phyloP scores from a whole-genome alignment of 1,140 invertebrate genomes.

The Parapsyche elsis region DNA sequence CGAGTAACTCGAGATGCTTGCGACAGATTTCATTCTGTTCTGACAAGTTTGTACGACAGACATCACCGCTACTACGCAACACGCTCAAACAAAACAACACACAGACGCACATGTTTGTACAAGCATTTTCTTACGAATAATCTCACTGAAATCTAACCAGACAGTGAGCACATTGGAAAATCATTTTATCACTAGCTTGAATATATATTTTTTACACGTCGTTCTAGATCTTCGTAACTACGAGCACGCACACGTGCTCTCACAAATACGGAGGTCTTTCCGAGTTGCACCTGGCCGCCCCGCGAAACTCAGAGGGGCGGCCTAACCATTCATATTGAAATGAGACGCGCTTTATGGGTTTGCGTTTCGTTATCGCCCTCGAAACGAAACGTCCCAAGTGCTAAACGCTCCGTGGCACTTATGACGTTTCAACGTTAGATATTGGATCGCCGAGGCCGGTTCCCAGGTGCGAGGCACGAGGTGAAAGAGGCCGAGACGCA shows the following conservation, averaged over 20 bases:
- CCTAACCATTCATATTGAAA: constrained; percentile 55
- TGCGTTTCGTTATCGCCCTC: constrained; percentile 38
- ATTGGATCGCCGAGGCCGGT: constrained; percentile 26
- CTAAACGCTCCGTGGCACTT: constrained; percentile 30
- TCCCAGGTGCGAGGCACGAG: constrained; percentile 36
- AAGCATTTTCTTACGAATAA: too few species aligned
- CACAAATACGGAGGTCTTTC: neutral
- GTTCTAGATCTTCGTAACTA: neutral
- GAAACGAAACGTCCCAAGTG: constrained; percentile 10
- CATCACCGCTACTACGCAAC: neutral
- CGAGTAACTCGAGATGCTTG: constrained; percentile 36
- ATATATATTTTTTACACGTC: neutral
- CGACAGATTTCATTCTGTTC: constrained; percentile 22
- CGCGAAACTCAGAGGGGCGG: constrained; percentile 46
- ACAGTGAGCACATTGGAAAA: too few species aligned
- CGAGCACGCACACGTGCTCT: neutral
- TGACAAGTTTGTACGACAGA: constrained; percentile 30
- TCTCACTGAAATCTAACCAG: too few species aligned
- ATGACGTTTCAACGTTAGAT: constrained; percentile 8
- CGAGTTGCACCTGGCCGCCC: constrained; percentile 49
- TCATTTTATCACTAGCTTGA: too few species aligned
- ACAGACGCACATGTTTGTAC: too few species aligned
- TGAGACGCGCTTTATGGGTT: constrained; percentile 54
- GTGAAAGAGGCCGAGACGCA: constrained; percentile 17
- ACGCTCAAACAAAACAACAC: neutral